A percentile compares a stretch with the other conserved stretches of the same genome.
phyloP scores from a whole-genome alignment of 2,888 invertebrate genomes.

The Drosophila fungiperda region DNA sequence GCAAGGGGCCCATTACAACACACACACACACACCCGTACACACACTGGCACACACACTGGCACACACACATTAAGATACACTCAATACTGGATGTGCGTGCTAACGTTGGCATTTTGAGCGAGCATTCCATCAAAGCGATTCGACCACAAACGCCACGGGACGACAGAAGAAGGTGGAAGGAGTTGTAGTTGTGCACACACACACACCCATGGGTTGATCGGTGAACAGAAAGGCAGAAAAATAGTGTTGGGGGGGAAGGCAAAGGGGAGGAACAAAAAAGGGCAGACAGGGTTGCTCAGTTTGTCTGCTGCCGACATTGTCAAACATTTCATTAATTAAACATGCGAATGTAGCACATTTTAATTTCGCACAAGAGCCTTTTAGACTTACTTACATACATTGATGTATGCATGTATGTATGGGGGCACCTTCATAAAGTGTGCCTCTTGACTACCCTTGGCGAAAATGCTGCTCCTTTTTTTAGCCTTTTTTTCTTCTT shows the following conservation, averaged over 20 bases:
- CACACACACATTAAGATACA: not conserved
- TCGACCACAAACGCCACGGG: constrained; percentile 62
- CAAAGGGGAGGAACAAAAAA: not conserved
- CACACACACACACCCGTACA: constrained; percentile 29
- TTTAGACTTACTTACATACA: constrained; percentile 14
- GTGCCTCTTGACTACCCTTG: constrained; percentile 65
- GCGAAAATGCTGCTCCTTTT: constrained; percentile 12
- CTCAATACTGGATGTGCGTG: constrained; percentile 60
- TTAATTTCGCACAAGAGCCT: constrained; percentile 70
- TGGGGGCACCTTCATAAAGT: constrained; percentile 57
- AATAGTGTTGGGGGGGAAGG: constrained; percentile 2
- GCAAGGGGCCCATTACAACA: constrained; percentile 73
- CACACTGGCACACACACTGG: constrained; percentile 3
- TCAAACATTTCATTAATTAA: constrained; percentile 82
- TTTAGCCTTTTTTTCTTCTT: not conserved
- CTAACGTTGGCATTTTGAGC: constrained; percentile 66
- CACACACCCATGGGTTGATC: not conserved
- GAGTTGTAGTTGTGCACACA: not conserved
- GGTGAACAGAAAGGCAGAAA: not conserved
- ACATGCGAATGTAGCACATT: constrained; percentile 80
- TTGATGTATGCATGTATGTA: not conserved
- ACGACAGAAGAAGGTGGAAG: constrained; percentile 28
- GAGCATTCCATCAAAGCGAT: constrained; percentile 76
- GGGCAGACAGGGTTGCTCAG: constrained; percentile 11
- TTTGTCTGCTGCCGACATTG: constrained; percentile 56